Evolutionary conservation across 2,888 invertebrate species (phyloP).

Genomic region (Calliscelio sp.): DNA sequence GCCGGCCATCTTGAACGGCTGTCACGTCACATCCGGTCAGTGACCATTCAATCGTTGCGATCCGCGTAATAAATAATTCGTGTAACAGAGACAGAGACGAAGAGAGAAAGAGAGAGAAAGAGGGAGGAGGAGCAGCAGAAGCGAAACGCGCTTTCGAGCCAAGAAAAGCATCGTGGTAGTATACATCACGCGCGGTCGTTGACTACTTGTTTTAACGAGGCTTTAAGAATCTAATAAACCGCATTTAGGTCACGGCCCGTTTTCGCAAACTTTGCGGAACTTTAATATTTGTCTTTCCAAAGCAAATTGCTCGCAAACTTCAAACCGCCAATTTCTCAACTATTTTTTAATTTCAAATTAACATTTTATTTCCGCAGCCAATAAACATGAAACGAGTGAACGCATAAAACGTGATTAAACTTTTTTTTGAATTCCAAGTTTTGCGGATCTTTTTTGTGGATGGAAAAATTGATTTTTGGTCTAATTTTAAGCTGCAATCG

Average conservation of each 20-base stretch:
- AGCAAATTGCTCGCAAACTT: slow-evolving; percentile 27
- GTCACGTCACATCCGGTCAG: slow-evolving; percentile 83
- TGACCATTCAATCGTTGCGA: slow-evolving; percentile 83
- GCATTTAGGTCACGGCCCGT: slow-evolving; percentile 70
- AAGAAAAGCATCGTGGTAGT: slow-evolving; percentile 64
- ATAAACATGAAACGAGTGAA: too few species aligned
- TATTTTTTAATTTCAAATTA: too few species aligned
- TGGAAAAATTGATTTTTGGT: too few species aligned
- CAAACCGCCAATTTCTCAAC: background rate
- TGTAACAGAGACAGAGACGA: slow-evolving; percentile 38
- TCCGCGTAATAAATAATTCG: slow-evolving; percentile 78
- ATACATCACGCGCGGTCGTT: slow-evolving; percentile 68
- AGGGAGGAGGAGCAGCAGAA: slow-evolving; percentile 6
- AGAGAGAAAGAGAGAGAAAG: too few species aligned
- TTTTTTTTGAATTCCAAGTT: too few species aligned
- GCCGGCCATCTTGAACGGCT: slow-evolving; percentile 79
- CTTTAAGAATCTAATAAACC: slow-evolving; percentile 67
- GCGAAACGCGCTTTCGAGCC: slow-evolving; percentile 56
- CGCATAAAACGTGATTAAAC: too few species aligned
- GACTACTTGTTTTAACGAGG: slow-evolving; percentile 71
- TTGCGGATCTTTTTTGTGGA: too few species aligned
- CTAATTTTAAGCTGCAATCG: slow-evolving; percentile 36
- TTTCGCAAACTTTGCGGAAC: slow-evolving; percentile 55
- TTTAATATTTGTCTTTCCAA: slow-evolving; percentile 37
- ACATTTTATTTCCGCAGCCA: too few species aligned